Evolutionary conservation across 2,888 invertebrate genomes (phyloP).

Genomic region (Mactromeris polynyma): DNA sequence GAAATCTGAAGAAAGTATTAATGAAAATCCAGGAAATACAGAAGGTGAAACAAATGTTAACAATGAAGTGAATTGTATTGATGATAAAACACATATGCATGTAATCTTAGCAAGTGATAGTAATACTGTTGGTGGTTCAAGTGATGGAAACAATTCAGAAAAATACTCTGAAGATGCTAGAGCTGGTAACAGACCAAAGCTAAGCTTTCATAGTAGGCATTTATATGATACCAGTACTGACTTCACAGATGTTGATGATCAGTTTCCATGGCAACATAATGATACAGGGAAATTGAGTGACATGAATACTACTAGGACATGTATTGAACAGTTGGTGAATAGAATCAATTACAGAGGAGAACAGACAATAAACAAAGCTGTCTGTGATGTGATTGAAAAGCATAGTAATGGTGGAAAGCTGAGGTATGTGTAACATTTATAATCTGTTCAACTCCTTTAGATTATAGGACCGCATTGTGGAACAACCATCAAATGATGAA

Average conservation of each 20-base stretch:
- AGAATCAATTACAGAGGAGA: conserved; percentile 21
- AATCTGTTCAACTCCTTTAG: not conserved
- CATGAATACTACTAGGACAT: not conserved
- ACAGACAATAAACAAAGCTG: not conserved
- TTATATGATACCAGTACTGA: not conserved
- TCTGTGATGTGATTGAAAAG: conserved; percentile 24
- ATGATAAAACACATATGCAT: not conserved
- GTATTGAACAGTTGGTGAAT: conserved; percentile 7
- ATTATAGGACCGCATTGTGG: not conserved
- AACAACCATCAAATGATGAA: not conserved
- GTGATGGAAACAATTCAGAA: not conserved
- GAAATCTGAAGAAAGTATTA: not conserved
- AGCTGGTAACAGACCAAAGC: not conserved
- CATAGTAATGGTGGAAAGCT: conserved; percentile 1
- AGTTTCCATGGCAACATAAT: not conserved
- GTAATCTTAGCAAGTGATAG: not conserved
- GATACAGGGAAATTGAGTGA: not conserved
- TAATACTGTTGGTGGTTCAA: not conserved
- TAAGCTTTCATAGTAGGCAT: not conserved
- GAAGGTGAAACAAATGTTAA: not conserved
- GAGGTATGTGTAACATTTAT: conserved; percentile 14
- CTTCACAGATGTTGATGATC: not conserved
- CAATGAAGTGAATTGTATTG: not conserved
- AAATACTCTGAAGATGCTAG: not conserved
- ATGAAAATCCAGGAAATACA: not conserved